Conservation (phyloP, 2,113 vertebrate genomes). For the Corapipo altera region DNA sequence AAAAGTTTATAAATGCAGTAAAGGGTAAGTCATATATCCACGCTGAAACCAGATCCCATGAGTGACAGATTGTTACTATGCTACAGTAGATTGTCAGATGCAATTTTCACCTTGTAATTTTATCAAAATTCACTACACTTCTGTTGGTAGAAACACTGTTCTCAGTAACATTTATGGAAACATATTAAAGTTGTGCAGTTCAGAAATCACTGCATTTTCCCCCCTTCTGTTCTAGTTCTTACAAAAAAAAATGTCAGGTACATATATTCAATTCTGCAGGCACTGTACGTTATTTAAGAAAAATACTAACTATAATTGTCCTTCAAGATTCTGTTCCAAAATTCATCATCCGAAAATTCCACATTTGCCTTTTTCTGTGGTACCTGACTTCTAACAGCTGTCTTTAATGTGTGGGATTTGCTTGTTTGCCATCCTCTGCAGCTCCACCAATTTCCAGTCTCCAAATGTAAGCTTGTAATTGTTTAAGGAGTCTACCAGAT, state of each 20-base stretch:
- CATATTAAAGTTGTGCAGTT: neutral
- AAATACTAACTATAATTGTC: neutral
- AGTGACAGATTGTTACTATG: neutral
- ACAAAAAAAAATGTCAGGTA: neutral
- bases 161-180: neutral
- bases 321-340: neutral
- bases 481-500: neutral
- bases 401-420: neutral
- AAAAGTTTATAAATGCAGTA: conserved; percentile 9
- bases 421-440: neutral
- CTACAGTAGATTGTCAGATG: neutral
- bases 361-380: neutral
- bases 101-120: neutral
- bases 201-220: neutral
- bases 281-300: neutral
- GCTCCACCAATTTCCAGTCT: neutral
- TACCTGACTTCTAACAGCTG: neutral
- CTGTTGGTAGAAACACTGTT: neutral
- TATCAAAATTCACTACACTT: neutral
- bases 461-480: neutral
- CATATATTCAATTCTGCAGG: neutral
- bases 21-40: neutral
- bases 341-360: neutral
- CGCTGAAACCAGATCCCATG: neutral
- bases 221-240: neutral